These are phyloP conservation scores for Drosophila hydei DNA, from an alignment of 1,140 invertebrate species.

Conservation along the genomic window DNA sequence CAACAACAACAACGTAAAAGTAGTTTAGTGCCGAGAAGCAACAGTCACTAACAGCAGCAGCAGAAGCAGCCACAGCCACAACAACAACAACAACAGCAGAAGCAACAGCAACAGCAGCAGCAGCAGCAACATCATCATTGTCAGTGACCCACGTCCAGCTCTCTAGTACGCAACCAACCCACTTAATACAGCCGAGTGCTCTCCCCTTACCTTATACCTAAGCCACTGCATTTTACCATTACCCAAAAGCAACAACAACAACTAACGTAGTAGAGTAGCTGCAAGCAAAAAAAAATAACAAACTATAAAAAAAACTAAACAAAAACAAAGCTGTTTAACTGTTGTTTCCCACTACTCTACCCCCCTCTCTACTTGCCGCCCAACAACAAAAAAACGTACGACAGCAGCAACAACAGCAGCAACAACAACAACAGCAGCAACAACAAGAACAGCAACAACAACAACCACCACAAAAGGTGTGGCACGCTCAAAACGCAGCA, in stretches of 20 bases:
- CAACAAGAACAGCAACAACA: constrained; percentile 33
- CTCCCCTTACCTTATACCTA: constrained; percentile 5
- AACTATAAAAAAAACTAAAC: constrained; percentile 39
- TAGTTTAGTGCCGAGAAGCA: constrained; percentile 42
- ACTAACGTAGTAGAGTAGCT: constrained; percentile 75
- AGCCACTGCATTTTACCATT: constrained; percentile 52
- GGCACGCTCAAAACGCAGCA: constrained; percentile 25
- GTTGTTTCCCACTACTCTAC: constrained; percentile 78
- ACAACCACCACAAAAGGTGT: constrained; percentile 42
- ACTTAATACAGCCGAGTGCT: background rate
- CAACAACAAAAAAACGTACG: constrained; percentile 44
- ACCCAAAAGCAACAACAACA: constrained; percentile 42
- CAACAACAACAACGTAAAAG: background rate
- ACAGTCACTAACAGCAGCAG: constrained; percentile 20
- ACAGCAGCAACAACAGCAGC: constrained; percentile 28
- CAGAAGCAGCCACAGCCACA: constrained; percentile 47
- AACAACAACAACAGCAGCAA: constrained; percentile 16
- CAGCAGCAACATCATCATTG: constrained; percentile 82
- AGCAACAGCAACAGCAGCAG: constrained; percentile 41
- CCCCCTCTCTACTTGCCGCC: constrained; percentile 64
- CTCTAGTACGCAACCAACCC: background rate
- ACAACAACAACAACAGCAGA: constrained; percentile 31
- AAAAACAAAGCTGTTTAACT: constrained; percentile 76
- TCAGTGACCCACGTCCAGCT: constrained; percentile 66
- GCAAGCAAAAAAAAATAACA: constrained; percentile 58